A percentile compares a stretch with the other conserved stretches of the same genome.
These are phyloP conservation scores for Pangasianodon gigas DNA, from an alignment of 2,113 vertebrate genomes.

Conservation along the genomic window DNA sequence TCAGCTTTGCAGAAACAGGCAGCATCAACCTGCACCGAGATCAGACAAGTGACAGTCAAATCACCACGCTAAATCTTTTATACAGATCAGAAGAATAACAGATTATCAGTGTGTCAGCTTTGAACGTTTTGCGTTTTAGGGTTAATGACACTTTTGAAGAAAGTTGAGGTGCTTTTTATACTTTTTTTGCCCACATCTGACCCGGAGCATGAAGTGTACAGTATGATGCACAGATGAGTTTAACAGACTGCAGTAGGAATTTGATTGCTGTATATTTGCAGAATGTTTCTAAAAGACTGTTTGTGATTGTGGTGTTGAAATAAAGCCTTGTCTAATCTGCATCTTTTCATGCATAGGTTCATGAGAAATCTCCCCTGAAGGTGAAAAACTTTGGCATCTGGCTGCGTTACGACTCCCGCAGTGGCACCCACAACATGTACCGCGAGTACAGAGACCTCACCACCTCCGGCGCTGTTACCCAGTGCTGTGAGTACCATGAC, in stretches of 20 bases:
- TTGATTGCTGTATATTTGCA: background rate
- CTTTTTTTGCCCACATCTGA: too few relatives aligned
- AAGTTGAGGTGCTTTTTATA: too few relatives aligned
- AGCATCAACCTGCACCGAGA: background rate
- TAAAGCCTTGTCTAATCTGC: background rate
- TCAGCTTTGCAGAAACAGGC: too few relatives aligned
- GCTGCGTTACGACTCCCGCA: slow-evolving; percentile 97
- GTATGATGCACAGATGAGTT: background rate
- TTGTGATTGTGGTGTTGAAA: background rate
- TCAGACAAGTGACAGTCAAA: background rate
- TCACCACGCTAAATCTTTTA: background rate
- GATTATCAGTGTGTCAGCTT: too few relatives aligned
- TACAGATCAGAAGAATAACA: background rate
- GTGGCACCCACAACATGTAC: slow-evolving; percentile 99
- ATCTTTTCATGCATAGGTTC: slow-evolving; percentile 75
- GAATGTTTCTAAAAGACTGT: background rate
- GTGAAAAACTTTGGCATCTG: slow-evolving; percentile 99
- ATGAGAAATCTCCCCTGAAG: slow-evolving; percentile 89
- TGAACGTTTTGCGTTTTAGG: too few relatives aligned
- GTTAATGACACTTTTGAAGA: too few relatives aligned
- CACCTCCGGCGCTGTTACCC: slow-evolving; percentile 93
- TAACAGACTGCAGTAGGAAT: background rate
- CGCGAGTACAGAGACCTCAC: slow-evolving; percentile 96
- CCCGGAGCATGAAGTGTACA: background rate
- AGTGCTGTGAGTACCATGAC: slow-evolving; percentile 87